Evolutionary conservation across 2,888 invertebrate genomes (phyloP), one percentile per base, ranked within the genome.

Genomic region (Tachina lurida): DNA sequence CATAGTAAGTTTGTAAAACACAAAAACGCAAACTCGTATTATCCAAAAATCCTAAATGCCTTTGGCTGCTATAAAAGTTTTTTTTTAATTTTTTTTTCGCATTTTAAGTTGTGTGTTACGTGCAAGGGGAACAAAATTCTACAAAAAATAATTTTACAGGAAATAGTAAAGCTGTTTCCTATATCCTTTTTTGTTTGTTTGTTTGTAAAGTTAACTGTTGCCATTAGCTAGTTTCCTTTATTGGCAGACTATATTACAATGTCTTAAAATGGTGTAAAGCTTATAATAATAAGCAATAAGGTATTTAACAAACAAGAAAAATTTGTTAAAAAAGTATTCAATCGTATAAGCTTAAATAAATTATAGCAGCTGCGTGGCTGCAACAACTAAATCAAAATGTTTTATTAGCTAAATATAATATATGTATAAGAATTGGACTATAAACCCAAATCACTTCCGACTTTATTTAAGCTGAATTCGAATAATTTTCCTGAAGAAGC

Each of bases 201-300:
- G 52, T n/a, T 45, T 31, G 1, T 12, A 1, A n/a, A 41, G 45
- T 60, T 31, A 62, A 83, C 65, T 68, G 63, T 45, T 70, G 74
- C 84, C 63, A 75, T 84, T 70, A 79, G 47, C 65, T 22, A 70
- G 74, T 75, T 79, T 74, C 84, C 75, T 65, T 49, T 75, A 79
- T 80, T 49, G 63, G 31, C 19, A 52, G 75, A 65, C 49, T n/a
- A 76, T 79, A 17, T 45, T 19, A 73, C 31, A 7, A 7, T n/a
- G 41, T 5, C 39, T 52, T 60, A 67, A 63, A 58, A 49, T 10
- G 47, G 13, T 65, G 47, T 10, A 54, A 49, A 62, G 15, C 13
- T 31, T 17, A 31, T n/a, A 45, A 45, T 45, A 7, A 12, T 17
- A 49, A 19, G 0, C 10, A 49, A n/a, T 49, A 17, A 31, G 7